Conservation (phyloP, 2,797 vertebrate species). For the Ataeniobius toweri region DNA sequence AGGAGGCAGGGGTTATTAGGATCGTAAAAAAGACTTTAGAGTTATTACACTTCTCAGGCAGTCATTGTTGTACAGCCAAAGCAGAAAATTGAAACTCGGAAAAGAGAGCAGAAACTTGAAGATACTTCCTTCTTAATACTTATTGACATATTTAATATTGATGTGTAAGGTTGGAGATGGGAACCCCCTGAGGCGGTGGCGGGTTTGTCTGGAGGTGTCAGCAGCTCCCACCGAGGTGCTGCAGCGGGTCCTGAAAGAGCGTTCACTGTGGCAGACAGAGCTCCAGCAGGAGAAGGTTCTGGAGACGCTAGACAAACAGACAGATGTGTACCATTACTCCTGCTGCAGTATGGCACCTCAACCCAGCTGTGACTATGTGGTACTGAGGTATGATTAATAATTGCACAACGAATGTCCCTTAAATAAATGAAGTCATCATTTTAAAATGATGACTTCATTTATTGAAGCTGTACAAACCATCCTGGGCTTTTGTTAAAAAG, state of each 20-base stretch:
- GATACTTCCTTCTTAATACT: not conserved
- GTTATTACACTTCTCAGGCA: too few relatives aligned
- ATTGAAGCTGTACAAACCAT: too few relatives aligned
- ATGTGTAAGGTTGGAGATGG: slow-evolving; percentile 86
- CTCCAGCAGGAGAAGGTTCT: slow-evolving; percentile 89
- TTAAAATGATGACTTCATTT: too few relatives aligned
- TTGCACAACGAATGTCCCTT: not conserved
- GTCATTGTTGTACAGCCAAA: not conserved
- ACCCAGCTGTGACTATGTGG: slow-evolving; percentile 87
- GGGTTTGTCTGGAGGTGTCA: slow-evolving; percentile 84
- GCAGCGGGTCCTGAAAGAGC: slow-evolving; percentile 88
- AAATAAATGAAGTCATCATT: too few relatives aligned
- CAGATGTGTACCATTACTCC: slow-evolving; percentile 90
- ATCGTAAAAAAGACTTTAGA: not conserved
- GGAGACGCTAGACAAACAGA: slow-evolving; percentile 89
- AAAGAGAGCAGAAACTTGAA: not conserved
- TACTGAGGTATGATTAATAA: slow-evolving; percentile 84
- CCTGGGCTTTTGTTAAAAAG: too few relatives aligned
- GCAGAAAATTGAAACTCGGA: not conserved
- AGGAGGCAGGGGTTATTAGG: not conserved
- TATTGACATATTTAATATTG: slow-evolving; percentile 1
- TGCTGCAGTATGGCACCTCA: slow-evolving; percentile 90
- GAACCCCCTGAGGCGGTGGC: slow-evolving; percentile 89
- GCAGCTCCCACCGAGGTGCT: slow-evolving; percentile 85
- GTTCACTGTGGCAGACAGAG: slow-evolving; percentile 84